Conservation (phyloP, 2,797 vertebrate genomes). For the Sternotherus odoratus region DNA sequence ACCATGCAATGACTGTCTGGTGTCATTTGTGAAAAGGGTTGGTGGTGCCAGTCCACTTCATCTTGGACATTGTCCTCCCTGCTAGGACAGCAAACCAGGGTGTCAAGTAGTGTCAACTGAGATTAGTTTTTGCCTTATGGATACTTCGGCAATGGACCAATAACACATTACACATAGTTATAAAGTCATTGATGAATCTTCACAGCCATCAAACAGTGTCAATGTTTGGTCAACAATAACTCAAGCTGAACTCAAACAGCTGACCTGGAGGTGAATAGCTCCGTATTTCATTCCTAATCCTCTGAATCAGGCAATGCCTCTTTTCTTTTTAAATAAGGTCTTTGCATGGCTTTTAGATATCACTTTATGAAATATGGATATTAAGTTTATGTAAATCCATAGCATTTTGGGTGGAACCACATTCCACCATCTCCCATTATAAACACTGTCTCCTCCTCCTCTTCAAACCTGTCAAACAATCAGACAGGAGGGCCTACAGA, state of each 20-base stretch:
- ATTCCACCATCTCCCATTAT: constrained; percentile 56
- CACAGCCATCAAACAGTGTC: constrained; percentile 69
- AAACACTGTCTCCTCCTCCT: constrained; percentile 46
- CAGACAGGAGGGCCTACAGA: neutral
- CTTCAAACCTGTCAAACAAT: constrained; percentile 52
- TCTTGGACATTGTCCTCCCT: neutral
- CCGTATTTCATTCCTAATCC: constrained; percentile 60
- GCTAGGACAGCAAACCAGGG: neutral
- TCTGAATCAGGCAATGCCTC: constrained; percentile 45
- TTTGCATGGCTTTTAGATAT: constrained; percentile 53
- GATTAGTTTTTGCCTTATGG: constrained; percentile 65
- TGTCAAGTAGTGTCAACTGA: neutral
- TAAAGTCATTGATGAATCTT: constrained; percentile 69
- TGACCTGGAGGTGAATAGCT: constrained; percentile 71
- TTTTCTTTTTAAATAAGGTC: constrained; percentile 45
- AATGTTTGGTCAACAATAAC: constrained; percentile 77
- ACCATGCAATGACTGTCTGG: neutral
- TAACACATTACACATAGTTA: constrained; percentile 58
- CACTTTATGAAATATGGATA: constrained; percentile 61
- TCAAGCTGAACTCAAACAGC: constrained; percentile 58
- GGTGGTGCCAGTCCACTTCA: neutral
- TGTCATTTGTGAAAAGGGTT: neutral
- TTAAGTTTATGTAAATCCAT: constrained; percentile 68
- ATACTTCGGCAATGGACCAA: constrained; percentile 61
- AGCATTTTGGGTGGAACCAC: constrained; percentile 46